Percentiles rank a stretch among this genome's conserved stretches.
Conservation (phyloP, 2,113 vertebrate species). For the Atractosteus spatula region DNA sequence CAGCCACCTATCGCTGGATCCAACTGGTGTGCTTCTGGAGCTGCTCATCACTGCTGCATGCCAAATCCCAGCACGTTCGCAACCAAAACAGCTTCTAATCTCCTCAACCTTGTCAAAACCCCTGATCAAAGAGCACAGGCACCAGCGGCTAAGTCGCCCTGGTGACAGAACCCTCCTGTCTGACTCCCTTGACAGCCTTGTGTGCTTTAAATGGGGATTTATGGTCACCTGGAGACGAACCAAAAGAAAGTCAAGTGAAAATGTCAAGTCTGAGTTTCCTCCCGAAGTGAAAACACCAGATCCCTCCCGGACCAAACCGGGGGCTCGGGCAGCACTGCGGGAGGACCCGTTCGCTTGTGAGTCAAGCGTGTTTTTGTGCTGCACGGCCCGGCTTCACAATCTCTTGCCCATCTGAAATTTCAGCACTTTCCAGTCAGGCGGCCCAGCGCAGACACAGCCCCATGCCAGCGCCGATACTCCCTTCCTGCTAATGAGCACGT, state of each 20-base stretch:
- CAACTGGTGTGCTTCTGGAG: no score
- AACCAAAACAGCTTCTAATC: no score
- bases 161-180: not conserved
- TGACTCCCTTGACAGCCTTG: not conserved
- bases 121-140: not conserved
- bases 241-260: constrained; percentile 1
- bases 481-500: not conserved
- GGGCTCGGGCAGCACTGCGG: no score
- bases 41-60: no score
- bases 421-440: no score
- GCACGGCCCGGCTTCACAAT: no score
- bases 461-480: not conserved
- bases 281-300: not conserved
- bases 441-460: not conserved
- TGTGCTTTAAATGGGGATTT: constrained; percentile 3
- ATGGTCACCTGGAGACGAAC: not conserved
- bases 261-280: not conserved
- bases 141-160: constrained; percentile 10
- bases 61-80: no score
- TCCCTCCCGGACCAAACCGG: not conserved
- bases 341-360: no score
- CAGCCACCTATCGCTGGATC: no score
- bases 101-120: no score
- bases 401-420: no score
- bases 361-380: not conserved